Percentiles rank a stretch among this genome's conserved stretches.
Conservation (phyloP, 2,113 vertebrate genomes). For the Clinocottus analis region DNA sequence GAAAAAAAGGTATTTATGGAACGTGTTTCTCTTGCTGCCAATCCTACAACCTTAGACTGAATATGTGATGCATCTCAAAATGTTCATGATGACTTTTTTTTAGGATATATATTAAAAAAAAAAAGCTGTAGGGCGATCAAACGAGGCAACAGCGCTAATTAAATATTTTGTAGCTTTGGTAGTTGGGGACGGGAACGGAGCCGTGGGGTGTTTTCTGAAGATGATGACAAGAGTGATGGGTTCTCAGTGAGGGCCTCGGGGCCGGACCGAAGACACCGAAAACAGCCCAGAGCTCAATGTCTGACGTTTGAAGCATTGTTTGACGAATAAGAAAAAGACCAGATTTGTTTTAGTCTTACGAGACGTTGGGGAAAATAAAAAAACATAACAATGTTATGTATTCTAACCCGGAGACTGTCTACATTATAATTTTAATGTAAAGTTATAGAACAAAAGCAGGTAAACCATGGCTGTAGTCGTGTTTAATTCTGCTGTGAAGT, state of each 20-base stretch:
- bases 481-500: not conserved
- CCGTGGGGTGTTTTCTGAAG: not conserved
- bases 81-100: not conserved
- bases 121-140: not conserved
- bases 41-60: not conserved
- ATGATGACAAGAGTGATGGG: slow-evolving; percentile 13
- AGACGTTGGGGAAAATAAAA: not conserved
- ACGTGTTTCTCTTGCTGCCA: too few species aligned
- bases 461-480: not conserved
- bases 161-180: not conserved
- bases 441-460: too few species aligned
- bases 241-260: not conserved
- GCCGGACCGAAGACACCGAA: not conserved
- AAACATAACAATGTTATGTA: not conserved
- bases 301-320: not conserved
- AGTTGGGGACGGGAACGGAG: not conserved
- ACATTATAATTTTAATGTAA: not conserved
- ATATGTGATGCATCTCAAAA: not conserved
- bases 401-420: too few species aligned
- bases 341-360: not conserved
- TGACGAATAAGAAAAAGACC: not conserved
- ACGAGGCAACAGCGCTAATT: not conserved
- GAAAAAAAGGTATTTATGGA: not conserved
- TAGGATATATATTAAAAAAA: slow-evolving; percentile 9
- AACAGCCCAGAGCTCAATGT: not conserved